Conservation (phyloP, 2,113 vertebrate species). For the Syngnathus scovelli region DNA sequence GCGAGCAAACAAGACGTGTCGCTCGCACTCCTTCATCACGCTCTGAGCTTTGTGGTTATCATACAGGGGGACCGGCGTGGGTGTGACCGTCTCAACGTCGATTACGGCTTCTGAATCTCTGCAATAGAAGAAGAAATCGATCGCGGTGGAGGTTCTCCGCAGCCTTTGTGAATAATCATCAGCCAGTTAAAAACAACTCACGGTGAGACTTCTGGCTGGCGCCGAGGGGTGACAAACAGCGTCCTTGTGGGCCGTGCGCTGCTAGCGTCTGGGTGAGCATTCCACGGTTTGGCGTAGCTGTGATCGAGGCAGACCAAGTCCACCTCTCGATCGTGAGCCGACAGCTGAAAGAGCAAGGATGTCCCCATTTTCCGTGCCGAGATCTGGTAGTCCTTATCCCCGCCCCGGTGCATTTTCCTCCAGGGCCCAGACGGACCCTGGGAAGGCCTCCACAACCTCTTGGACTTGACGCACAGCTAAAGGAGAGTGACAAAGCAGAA, state of each 20-base stretch:
- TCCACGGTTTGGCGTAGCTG: conserved; percentile 96
- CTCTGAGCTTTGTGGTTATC: conserved; percentile 94
- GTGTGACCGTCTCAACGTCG: conserved; percentile 84
- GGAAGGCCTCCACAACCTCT: conserved; percentile 14
- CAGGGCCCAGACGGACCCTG: conserved; percentile 37
- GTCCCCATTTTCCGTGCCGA: conserved; percentile 89
- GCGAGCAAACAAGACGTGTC: conserved; percentile 92
- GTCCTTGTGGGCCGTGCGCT: conserved; percentile 86
- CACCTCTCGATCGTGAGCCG: conserved; percentile 86
- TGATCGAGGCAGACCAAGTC: conserved; percentile 93
- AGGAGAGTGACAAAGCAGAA: background rate
- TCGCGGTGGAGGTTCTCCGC: background rate
- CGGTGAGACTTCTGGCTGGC: conserved; percentile 77
- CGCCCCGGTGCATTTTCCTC: conserved; percentile 76
- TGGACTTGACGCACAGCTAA: conserved; percentile 19
- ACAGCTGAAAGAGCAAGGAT: conserved; percentile 89
- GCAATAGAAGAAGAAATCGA: conserved; percentile 20
- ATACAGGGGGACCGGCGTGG: conserved; percentile 81
- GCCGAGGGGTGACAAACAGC: conserved; percentile 83
- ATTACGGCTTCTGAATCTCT: conserved; percentile 85
- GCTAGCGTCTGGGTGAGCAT: conserved; percentile 91
- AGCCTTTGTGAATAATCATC: too few species aligned
- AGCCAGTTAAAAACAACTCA: conserved; percentile 60
- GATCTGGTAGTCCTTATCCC: conserved; percentile 84
- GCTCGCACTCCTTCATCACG: conserved; percentile 96